Conservation (phyloP, 2,888 invertebrate species). For the Pachydiplax longipennis region DNA sequence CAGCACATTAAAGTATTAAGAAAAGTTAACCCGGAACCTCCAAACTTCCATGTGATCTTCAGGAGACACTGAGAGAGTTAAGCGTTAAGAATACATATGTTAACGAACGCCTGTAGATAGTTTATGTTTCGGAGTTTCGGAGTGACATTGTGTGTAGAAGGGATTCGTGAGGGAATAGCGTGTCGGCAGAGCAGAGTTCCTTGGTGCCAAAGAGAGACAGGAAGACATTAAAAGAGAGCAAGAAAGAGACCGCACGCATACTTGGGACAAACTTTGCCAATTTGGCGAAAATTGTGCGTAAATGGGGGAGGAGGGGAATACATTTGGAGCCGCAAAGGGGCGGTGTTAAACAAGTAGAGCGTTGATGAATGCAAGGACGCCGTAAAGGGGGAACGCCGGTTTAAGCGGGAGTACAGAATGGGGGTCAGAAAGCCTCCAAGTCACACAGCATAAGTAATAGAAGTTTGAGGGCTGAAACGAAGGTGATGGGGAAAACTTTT, state of each 20-base stretch:
- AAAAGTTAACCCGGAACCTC: no score
- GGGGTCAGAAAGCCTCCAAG: no score
- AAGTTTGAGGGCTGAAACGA: no score
- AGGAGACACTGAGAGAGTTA: no score
- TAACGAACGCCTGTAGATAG: no score
- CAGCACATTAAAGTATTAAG: no score
- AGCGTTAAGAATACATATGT: no score
- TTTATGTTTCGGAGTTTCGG: no score
- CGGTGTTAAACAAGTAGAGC: not conserved
- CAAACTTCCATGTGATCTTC: no score
- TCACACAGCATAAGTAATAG: no score
- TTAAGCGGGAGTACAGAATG: not conserved
- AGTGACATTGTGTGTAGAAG: not conserved
- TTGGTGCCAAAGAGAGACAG: not conserved
- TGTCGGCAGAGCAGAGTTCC: not conserved
- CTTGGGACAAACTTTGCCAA: conserved; percentile 32
- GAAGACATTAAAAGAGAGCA: not conserved
- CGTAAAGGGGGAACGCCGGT: not conserved
- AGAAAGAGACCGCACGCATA: not conserved
- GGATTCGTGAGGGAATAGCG: not conserved
- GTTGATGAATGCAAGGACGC: not conserved
- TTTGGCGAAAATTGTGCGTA: not conserved
- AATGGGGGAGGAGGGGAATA: not conserved
- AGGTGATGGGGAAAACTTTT: no score
- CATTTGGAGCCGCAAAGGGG: not conserved